Percentiles rank a stretch among this genome's conserved stretches.
phyloP scores from a whole-genome alignment of 2,888 invertebrate genomes.

The Cheilosia scutellata region DNA sequence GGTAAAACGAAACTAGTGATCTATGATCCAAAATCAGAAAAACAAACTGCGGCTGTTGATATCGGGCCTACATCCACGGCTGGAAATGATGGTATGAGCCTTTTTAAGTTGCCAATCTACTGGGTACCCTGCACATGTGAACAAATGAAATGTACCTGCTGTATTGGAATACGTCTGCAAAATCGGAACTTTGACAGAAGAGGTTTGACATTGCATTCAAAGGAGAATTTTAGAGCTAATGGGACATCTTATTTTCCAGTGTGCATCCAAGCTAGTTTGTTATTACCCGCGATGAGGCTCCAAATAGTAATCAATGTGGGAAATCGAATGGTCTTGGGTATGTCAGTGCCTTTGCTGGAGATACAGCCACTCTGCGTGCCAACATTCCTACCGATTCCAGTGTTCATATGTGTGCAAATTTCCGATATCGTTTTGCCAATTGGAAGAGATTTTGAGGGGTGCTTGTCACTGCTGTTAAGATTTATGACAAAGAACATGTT shows the following conservation, averaged over 20 bases:
- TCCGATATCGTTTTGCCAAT: conserved; percentile 24
- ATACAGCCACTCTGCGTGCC: conserved; percentile 17
- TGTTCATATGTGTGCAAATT: conserved; percentile 19
- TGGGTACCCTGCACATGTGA: conserved; percentile 13
- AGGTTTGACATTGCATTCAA: neutral
- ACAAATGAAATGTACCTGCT: conserved; percentile 5
- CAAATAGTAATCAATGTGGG: neutral
- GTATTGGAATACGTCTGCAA: conserved; percentile 24
- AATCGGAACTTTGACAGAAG: conserved; percentile 21
- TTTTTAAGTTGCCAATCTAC: conserved; percentile 12
- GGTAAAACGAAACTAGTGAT: neutral
- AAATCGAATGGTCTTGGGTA: neutral
- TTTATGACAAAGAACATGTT: neutral
- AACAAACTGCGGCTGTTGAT: conserved; percentile 10
- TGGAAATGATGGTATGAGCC: neutral
- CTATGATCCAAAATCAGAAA: conserved; percentile 13
- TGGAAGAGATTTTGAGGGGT: conserved; percentile 19
- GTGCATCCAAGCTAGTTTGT: conserved; percentile 3
- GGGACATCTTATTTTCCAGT: neutral
- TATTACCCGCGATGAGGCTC: neutral
- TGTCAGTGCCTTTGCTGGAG: neutral
- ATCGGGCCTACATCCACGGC: neutral
- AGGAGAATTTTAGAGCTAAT: neutral
- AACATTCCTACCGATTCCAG: conserved; percentile 15
- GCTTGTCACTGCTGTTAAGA: conserved; percentile 8